Base-by-base conservation (phyloP, 2,888 invertebrate genomes). In the Patella depressa region DNA sequence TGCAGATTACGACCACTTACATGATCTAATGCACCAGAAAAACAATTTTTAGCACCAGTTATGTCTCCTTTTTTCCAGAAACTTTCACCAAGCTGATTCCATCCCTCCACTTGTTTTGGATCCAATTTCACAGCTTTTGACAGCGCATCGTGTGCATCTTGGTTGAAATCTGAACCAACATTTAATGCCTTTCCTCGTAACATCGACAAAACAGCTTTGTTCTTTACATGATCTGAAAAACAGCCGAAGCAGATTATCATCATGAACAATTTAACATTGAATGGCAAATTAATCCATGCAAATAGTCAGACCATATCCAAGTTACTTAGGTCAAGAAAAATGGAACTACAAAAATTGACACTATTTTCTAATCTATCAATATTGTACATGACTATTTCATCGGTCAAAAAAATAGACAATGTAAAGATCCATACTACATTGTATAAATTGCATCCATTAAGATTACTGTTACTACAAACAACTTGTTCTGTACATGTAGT, bases 61-160 rank as follows among this genome's bases (percentile, higher is more conserved):
- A 96, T 92, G 88, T 97, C 95, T 88, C 95, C 94, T 88, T 95
- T 95, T 91, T 97, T 97, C 95, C 96, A 96, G 90, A 96, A 96
- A 88, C 95, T 95, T 91, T 96, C 96, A 0, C 97, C 97, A 0
- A 97, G 93, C 90, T 96, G 95, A 89, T 96, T 96, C 97, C 97
- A 97, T 0, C 96, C 96, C 76, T 95, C 95, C 0, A 95, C 94
- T 76, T 95, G 91, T 84, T 94, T 95, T 1, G 96, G 96, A 88
- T 96, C 95, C 69, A 97, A 92, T 90, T 97, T 97, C 0, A 97
- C 95, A 4, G 97, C 95, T 90, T 95, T 96, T 73, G 96, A 95
- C 72, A 97, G 93, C 74, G 94, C 93, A 86, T 95, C 95, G 80
- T 95, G 94, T 0, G 96, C 95, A 85, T 94, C 93, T 19, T 94